Conservation (phyloP, 2,113 vertebrate species). For the Camelus dromedarius region DNA sequence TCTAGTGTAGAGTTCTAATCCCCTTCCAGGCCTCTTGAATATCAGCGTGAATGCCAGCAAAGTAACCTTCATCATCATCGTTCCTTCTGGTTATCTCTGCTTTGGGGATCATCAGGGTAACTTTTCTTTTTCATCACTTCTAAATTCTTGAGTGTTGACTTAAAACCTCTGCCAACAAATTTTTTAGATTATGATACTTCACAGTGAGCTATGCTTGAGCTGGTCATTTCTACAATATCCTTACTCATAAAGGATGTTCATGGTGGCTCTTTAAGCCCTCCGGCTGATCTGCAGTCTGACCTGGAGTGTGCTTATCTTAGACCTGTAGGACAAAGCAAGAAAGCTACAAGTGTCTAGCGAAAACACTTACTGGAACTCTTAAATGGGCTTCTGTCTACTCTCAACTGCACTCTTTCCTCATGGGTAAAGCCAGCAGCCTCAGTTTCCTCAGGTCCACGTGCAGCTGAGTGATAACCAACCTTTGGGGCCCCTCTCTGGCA, state of each 20-base stretch:
- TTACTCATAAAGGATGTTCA: background rate
- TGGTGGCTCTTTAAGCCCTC: background rate
- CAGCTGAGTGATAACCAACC: background rate
- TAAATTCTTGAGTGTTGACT: conserved; percentile 12
- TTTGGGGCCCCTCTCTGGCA: background rate
- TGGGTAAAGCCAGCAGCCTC: background rate
- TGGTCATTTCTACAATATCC: background rate
- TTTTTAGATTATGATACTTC: background rate
- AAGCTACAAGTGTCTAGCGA: background rate
- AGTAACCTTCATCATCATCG: background rate
- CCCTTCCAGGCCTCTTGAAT: background rate
- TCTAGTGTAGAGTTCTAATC: background rate
- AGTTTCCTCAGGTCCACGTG: background rate
- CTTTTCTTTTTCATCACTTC: conserved; percentile 5
- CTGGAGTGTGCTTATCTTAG: background rate
- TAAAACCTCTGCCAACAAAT: background rate
- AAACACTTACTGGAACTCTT: background rate
- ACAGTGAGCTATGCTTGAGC: background rate
- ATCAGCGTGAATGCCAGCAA: background rate
- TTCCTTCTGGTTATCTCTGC: background rate
- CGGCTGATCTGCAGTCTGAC: background rate
- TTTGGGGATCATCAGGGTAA: background rate
- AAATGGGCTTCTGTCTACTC: background rate
- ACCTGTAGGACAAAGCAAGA: background rate
- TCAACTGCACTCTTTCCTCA: background rate